phyloP scores from a whole-genome alignment of 2,888 invertebrate species.

The Cryptus viduatorius region DNA sequence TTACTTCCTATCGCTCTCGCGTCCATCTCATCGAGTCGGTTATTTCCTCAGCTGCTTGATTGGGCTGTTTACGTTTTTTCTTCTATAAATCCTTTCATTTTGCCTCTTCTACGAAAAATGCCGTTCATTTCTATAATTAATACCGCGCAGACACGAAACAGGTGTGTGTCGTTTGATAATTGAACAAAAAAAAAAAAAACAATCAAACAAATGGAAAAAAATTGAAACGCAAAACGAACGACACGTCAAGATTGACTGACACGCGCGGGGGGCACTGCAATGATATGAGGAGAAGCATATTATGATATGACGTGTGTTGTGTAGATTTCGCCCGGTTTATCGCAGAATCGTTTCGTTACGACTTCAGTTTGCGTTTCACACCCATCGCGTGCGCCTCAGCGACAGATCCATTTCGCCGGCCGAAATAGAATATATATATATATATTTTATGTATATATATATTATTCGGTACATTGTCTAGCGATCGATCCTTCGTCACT shows the following conservation, averaged over 20 bases:
- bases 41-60: constrained; percentile 2
- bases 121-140: constrained; percentile 23
- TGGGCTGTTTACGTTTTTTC: constrained; percentile 24
- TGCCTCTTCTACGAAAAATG: not conserved
- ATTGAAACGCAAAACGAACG: constrained; percentile 13
- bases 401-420: constrained; percentile 41
- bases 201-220: not conserved
- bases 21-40: not conserved
- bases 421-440: not conserved
- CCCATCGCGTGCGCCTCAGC: constrained; percentile 50
- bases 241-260: constrained; percentile 27
- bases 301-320: constrained; percentile 33
- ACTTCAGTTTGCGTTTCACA: constrained; percentile 3
- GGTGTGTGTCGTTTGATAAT: constrained; percentile 16
- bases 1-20: not conserved
- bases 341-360: constrained; percentile 30
- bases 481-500: constrained; percentile 43
- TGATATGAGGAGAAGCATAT: constrained; percentile 56
- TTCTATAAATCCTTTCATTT: constrained; percentile 27
- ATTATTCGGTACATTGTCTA: constrained; percentile 2
- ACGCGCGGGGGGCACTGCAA: constrained; percentile 38
- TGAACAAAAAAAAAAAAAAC: not conserved
- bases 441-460: constrained; percentile 15
- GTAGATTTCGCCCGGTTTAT: constrained; percentile 36
- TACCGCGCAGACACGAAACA: constrained; percentile 3